Conservation (phyloP, 2,888 invertebrate genomes). For the Hypercompe scribonia region DNA sequence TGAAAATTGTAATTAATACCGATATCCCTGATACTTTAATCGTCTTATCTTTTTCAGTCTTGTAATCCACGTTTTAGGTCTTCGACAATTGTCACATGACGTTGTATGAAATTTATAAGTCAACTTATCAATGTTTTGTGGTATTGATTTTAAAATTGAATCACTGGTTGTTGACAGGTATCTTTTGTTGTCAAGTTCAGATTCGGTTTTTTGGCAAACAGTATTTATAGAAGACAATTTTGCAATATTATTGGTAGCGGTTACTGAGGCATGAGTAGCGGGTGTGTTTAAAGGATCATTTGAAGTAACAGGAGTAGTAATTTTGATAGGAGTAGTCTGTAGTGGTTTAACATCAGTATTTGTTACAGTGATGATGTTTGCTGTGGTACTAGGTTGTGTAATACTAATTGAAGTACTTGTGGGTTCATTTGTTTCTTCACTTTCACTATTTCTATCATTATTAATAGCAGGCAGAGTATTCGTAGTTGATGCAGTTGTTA, state of each 20-base stretch:
- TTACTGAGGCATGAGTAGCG: not conserved
- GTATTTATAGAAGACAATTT: not conserved
- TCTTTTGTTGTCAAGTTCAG: not conserved
- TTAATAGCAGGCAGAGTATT: not conserved
- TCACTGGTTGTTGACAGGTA: not conserved
- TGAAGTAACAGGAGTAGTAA: not conserved
- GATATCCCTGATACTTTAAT: not conserved
- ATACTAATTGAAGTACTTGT: not conserved
- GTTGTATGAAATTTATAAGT: not conserved
- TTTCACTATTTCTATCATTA: not conserved
- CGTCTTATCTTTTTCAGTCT: not conserved
- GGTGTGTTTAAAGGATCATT: not conserved
- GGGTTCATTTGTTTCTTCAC: not conserved
- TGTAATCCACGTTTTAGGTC: constrained; percentile 10
- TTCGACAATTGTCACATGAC: not conserved
- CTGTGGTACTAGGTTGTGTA: not conserved
- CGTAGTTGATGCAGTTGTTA: not conserved
- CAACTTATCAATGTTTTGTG: not conserved
- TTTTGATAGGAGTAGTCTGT: not conserved
- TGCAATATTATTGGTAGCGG: not conserved
- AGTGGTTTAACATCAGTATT: not conserved
- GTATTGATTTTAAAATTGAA: not conserved
- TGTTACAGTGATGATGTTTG: not conserved
- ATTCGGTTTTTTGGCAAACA: not conserved
- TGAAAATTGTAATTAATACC: not conserved